Conservation (phyloP, 2,113 vertebrate genomes). For the Chrysemys picta region DNA sequence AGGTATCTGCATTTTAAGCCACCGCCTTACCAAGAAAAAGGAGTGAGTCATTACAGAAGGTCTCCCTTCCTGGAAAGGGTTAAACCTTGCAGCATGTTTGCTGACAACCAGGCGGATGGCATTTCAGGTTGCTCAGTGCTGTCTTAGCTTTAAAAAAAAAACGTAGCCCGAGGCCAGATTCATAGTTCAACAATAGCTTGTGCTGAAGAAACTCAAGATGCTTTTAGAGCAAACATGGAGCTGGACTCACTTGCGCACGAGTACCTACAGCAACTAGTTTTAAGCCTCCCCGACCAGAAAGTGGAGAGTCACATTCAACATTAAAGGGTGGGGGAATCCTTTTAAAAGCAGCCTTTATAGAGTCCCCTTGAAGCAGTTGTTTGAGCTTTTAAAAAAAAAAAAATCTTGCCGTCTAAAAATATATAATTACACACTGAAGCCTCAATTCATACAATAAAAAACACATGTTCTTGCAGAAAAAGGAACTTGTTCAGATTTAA, state of each 20-base stretch:
- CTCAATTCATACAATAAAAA: slow-evolving; percentile 36
- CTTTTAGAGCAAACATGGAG: slow-evolving; percentile 35
- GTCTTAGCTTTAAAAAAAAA: not conserved
- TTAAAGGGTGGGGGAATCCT: not conserved
- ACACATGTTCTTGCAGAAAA: slow-evolving; percentile 19
- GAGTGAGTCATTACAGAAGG: not conserved
- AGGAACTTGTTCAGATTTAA: not conserved
- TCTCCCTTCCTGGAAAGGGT: slow-evolving; percentile 37
- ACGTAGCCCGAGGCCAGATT: slow-evolving; percentile 44
- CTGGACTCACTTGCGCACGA: not conserved
- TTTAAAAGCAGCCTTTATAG: slow-evolving; percentile 59
- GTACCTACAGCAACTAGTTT: slow-evolving; percentile 18
- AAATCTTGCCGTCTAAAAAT: slow-evolving; percentile 60
- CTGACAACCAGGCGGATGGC: slow-evolving; percentile 47
- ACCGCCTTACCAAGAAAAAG: not conserved
- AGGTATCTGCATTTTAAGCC: not conserved
- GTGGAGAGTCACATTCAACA: slow-evolving; percentile 8
- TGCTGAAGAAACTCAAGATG: slow-evolving; percentile 44
- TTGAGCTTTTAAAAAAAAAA: not conserved
- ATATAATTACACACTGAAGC: slow-evolving; percentile 49
- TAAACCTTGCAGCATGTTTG: slow-evolving; percentile 32
- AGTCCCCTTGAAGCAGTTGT: not conserved
- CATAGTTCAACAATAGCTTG: slow-evolving; percentile 68
- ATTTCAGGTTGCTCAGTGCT: slow-evolving; percentile 52
- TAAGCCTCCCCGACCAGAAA: not conserved